Percentiles rank a stretch among this genome's conserved stretches.
Conservation (phyloP, 2,888 invertebrate species). For the Trachelus tabidus region DNA sequence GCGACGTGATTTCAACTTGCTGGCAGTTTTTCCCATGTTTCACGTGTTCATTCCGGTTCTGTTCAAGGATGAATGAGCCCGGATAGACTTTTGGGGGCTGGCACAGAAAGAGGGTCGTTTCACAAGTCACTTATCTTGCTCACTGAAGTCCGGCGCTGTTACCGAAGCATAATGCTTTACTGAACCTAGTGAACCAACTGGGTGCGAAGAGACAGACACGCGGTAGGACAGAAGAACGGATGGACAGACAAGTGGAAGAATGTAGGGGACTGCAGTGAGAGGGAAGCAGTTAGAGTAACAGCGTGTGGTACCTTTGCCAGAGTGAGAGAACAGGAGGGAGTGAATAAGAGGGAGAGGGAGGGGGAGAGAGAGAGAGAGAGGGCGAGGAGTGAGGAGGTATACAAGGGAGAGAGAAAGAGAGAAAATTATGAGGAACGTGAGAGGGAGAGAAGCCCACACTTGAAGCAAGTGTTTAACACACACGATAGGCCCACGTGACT, state of each 20-base stretch:
- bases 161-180: constrained; percentile 49
- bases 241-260: constrained; percentile 25
- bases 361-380: constrained; percentile 13
- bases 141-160: constrained; percentile 19
- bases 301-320: constrained; percentile 15
- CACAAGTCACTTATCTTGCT: neutral
- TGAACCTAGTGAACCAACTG: constrained; percentile 43
- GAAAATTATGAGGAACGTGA: constrained; percentile 23
- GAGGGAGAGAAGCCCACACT: neutral
- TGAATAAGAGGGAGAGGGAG: neutral
- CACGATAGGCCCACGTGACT: constrained; percentile 22
- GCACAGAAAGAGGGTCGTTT: neutral
- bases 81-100: neutral
- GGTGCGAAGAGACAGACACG: constrained; percentile 32
- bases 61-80: neutral
- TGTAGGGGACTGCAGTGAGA: constrained; percentile 16
- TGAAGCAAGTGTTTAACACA: constrained; percentile 30
- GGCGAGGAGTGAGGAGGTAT: constrained; percentile 12
- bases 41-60: neutral
- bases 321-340: constrained; percentile 8
- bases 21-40: constrained; percentile 56
- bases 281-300: constrained; percentile 24
- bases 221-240: constrained; percentile 18
- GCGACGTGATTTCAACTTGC: constrained; percentile 52
- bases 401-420: constrained; percentile 21